Evolutionary conservation across 2,797 vertebrate genomes (phyloP), one percentile per base, ranked within the genome.

Genomic region (Mus spretus): DNA sequence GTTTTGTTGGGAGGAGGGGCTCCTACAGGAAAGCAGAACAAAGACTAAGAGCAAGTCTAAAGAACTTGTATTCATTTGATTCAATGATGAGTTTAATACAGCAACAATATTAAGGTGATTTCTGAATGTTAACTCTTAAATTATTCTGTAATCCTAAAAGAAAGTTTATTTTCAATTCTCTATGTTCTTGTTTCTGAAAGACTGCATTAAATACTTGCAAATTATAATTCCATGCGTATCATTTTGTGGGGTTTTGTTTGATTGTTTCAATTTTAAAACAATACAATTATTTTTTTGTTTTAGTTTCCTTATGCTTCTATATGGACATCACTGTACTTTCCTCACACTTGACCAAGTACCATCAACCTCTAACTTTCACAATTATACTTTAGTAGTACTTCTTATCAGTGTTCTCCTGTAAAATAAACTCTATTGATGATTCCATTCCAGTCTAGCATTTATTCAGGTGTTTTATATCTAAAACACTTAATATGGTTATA

Each of bases 81-180:
- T 97, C 84, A 72, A 10, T 83, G 34, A 90, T 50, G 53, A 92
- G 90, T n/a, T 75, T 92, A 55, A 90, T 83, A 19, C 12, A 81
- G 47, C 6, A 83, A 65, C 17, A 86, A n/a, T 87, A 86, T 77
- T 83, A 94, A 91, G 19, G 1, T 1, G 0, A 17, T 90, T 86
- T 94, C 89, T 31, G 4, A 50, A 14, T 93, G 6, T 44, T 40
- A 61, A 92, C 85, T 53, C 3, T 77, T 89, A 7, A 79, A 11
- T 92, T 93, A 67, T 81, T 80, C 44, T 90, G 44, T 90, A 93
- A 83, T 63, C 13, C 34, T 94, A 91, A 78, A 47, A 82, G 31
- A 93, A n/a, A 11, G 86, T 22, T 5, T 81, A 13, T 77, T 89
- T 96, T 93, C 9, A 65, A 72, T 83, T 81, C 0, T 74, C 61